phyloP scores from a whole-genome alignment of 1,140 invertebrate species.

The Lerema accius region DNA sequence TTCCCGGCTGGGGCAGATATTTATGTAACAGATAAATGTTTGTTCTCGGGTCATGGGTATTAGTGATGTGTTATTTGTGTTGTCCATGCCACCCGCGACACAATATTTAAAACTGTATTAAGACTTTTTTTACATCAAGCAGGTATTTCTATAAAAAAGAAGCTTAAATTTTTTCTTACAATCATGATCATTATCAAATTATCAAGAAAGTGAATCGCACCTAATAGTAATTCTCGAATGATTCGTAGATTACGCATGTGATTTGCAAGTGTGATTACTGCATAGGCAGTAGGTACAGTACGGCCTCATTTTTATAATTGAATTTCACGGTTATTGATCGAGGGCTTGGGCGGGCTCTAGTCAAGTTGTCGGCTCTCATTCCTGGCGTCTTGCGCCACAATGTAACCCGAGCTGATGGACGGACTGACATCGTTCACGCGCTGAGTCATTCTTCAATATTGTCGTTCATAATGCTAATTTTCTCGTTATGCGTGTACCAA shows the following conservation, averaged over 20 bases:
- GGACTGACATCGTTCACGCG: slow-evolving; percentile 67
- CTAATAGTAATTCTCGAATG: background rate
- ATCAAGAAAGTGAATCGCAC: background rate
- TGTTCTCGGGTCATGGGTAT: too few species aligned
- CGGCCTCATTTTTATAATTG: slow-evolving; percentile 66
- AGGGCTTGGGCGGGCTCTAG: slow-evolving; percentile 71
- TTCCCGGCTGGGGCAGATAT: background rate
- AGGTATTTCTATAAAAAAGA: too few species aligned
- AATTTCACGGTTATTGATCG: slow-evolving; percentile 74
- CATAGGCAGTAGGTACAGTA: slow-evolving; percentile 40
- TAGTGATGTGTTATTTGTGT: too few species aligned
- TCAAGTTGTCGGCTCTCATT: slow-evolving; percentile 62
- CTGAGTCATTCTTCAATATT: slow-evolving; percentile 78
- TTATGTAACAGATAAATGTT: background rate
- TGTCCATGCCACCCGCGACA: too few species aligned
- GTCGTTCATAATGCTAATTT: slow-evolving; percentile 79
- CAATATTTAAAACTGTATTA: too few species aligned
- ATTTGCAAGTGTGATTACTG: slow-evolving; percentile 37
- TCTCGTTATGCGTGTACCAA: slow-evolving; percentile 76
- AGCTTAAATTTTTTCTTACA: too few species aligned
- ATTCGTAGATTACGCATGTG: slow-evolving; percentile 5
- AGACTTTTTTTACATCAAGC: too few species aligned
- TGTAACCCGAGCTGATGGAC: slow-evolving; percentile 70
- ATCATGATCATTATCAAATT: background rate
- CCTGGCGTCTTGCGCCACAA: slow-evolving; percentile 66